phyloP scores from a whole-genome alignment of 2,113 vertebrate species.

The Verasper variegatus region DNA sequence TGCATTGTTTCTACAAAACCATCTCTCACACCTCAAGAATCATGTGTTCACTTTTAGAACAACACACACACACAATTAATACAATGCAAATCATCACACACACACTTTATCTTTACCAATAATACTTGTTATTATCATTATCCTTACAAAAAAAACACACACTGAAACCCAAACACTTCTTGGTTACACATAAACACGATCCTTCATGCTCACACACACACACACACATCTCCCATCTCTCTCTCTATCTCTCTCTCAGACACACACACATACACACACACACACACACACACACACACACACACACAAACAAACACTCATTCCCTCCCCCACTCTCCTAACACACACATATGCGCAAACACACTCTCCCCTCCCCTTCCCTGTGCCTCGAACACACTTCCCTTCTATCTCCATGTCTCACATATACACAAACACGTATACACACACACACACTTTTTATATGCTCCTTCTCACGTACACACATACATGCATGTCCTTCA shows the following conservation, averaged over 20 bases:
- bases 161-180: conserved; percentile 48
- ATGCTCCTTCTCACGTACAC: conserved; percentile 51
- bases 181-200: conserved; percentile 59
- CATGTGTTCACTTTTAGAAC: conserved; percentile 36
- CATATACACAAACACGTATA: conserved; percentile 46
- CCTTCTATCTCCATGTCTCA: conserved; percentile 67
- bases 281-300: conserved; percentile 61
- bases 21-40: conserved; percentile 19
- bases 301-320: conserved; percentile 61
- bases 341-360: conserved; percentile 72
- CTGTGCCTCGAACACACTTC: conserved; percentile 76
- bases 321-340: conserved; percentile 68
- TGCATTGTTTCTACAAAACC: conserved; percentile 31
- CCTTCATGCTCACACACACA: conserved; percentile 44
- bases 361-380: conserved; percentile 74
- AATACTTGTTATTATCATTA: conserved; percentile 35
- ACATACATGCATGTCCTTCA: conserved; percentile 67
- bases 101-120: conserved; percentile 26
- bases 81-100: conserved; percentile 31
- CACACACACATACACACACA: conserved; percentile 62
- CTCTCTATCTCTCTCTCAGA: conserved; percentile 2
- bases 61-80: conserved; percentile 25
- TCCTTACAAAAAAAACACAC: conserved; percentile 39
- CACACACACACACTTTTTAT: conserved; percentile 53
- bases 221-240: conserved; percentile 43